phyloP scores from a whole-genome alignment of 2,113 vertebrate genomes.

The Brachyhypopomus occidentalis region DNA sequence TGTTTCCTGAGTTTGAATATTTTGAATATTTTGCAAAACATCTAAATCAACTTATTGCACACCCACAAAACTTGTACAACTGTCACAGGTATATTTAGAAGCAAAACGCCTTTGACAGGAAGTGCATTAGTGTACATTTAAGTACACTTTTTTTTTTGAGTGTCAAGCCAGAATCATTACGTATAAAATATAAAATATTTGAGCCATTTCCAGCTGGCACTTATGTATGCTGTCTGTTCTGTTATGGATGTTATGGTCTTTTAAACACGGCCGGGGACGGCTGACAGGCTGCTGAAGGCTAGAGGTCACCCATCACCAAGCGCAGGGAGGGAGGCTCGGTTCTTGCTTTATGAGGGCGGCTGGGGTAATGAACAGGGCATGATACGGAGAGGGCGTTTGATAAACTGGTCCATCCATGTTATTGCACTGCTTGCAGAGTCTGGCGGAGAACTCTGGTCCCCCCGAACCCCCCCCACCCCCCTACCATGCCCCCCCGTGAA shows the following conservation, averaged over 20 bases:
- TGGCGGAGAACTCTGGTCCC: slow-evolving; percentile 42
- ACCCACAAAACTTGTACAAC: too few species aligned
- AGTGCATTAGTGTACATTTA: too few species aligned
- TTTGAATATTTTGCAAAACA: too few species aligned
- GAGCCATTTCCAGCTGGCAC: slow-evolving; percentile 1
- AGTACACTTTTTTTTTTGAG: background rate
- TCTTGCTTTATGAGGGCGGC: slow-evolving; percentile 47
- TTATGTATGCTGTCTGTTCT: slow-evolving; percentile 27
- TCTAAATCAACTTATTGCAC: too few species aligned
- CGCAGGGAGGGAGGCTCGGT: slow-evolving; percentile 7
- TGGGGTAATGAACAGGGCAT: slow-evolving; percentile 55
- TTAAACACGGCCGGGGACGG: slow-evolving; percentile 28
- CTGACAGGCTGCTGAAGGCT: slow-evolving; percentile 30
- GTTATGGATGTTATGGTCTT: slow-evolving; percentile 29
- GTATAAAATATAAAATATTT: background rate
- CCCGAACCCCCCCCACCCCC: slow-evolving; percentile 18
- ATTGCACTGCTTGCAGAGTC: slow-evolving; percentile 54
- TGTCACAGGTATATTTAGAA: too few species aligned
- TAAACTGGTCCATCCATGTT: slow-evolving; percentile 53
- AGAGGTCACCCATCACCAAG: slow-evolving; percentile 29
- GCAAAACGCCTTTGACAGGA: too few species aligned
- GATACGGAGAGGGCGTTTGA: slow-evolving; percentile 53
- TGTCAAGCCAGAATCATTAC: background rate
- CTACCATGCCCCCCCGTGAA: slow-evolving; percentile 26
- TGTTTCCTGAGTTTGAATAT: too few species aligned